A percentile compares a stretch with the other conserved stretches of the same genome.
Conservation (phyloP, 2,113 vertebrate species). For the Rhea americana region DNA sequence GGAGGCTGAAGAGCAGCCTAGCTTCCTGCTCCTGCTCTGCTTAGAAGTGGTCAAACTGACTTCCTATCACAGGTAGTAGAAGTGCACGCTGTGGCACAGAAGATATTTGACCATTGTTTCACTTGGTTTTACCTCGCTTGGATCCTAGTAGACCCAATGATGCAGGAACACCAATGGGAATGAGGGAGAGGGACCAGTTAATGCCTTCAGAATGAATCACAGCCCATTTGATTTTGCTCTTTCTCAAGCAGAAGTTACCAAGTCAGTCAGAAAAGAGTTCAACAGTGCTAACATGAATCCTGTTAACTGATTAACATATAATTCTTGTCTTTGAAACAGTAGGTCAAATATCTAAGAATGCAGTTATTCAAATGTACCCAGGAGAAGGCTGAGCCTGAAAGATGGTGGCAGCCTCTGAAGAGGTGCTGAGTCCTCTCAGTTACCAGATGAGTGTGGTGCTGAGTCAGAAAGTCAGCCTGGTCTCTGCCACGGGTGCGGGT, state of each 20-base stretch:
- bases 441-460: background rate
- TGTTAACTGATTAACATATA: background rate
- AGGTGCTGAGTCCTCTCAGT: background rate
- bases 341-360: background rate
- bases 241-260: background rate
- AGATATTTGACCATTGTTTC: background rate
- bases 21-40: background rate
- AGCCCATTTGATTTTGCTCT: background rate
- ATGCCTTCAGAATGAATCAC: background rate
- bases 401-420: background rate
- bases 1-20: accelerated
- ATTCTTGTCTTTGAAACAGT: background rate
- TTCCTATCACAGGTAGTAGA: background rate
- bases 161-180: background rate
- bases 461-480: background rate
- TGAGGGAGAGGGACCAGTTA: background rate
- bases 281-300: background rate
- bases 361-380: background rate
- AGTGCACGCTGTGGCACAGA: background rate
- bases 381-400: background rate
- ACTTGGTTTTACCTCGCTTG: background rate
- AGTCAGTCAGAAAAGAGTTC: background rate
- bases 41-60: background rate
- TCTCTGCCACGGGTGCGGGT: accelerated
- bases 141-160: background rate